A percentile compares a stretch with the other conserved stretches of the same genome.
phyloP scores from a whole-genome alignment of 2,113 vertebrate species.

The Trachemys scripta region DNA sequence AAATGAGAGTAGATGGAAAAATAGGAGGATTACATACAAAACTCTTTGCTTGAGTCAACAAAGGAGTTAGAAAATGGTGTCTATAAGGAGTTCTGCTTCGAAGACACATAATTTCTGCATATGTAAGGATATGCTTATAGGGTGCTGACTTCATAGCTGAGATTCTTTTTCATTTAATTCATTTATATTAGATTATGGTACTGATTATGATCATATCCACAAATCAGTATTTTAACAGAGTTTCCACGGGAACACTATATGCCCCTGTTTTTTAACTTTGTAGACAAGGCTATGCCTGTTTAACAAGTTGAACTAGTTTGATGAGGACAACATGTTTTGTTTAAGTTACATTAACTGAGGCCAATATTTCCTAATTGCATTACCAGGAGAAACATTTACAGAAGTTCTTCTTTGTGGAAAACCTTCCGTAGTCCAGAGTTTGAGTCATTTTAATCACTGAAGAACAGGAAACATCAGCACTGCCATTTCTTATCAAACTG shows the following conservation, averaged over 20 bases:
- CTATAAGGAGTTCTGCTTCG: not conserved
- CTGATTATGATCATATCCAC: slow-evolving; percentile 76
- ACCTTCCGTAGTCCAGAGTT: slow-evolving; percentile 43
- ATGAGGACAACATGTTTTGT: slow-evolving; percentile 82
- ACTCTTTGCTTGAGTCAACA: not conserved
- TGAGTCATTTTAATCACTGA: slow-evolving; percentile 67
- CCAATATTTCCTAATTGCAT: slow-evolving; percentile 85
- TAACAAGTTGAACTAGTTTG: slow-evolving; percentile 78
- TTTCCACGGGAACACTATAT: slow-evolving; percentile 80
- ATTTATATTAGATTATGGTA: slow-evolving; percentile 77
- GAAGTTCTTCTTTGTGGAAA: slow-evolving; percentile 72
- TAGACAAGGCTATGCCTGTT: slow-evolving; percentile 81
- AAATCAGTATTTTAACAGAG: slow-evolving; percentile 78
- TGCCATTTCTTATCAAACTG: slow-evolving; percentile 70
- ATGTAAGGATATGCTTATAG: slow-evolving; percentile 55
- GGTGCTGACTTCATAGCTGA: slow-evolving; percentile 67
- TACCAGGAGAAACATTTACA: slow-evolving; percentile 80
- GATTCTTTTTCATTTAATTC: slow-evolving; percentile 78
- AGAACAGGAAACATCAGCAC: slow-evolving; percentile 68
- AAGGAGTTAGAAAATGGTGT: slow-evolving; percentile 44
- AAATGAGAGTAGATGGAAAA: not conserved
- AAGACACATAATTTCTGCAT: slow-evolving; percentile 54
- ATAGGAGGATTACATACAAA: not conserved
- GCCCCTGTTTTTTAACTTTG: slow-evolving; percentile 70
- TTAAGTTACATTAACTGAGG: slow-evolving; percentile 81